These are phyloP conservation scores for Oligia latruncula DNA, from an alignment of 2,888 invertebrate species.

Conservation along the genomic window DNA sequence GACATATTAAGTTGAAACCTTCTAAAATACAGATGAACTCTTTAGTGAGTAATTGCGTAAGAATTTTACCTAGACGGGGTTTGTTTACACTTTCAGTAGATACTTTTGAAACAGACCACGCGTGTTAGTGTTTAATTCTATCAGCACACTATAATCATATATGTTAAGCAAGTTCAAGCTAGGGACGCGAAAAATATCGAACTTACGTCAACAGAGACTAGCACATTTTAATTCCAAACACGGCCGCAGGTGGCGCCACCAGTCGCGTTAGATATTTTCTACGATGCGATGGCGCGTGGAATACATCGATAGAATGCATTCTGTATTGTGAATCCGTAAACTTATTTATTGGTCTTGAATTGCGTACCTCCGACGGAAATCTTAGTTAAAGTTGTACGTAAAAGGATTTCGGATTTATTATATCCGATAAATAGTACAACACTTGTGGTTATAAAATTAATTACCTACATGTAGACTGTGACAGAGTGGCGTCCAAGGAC, in stretches of 20 bases:
- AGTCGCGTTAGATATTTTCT: conserved; percentile 1
- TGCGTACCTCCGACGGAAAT: background rate
- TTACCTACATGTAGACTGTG: background rate
- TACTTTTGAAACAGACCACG: background rate
- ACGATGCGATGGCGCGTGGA: conserved; percentile 6
- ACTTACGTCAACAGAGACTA: background rate
- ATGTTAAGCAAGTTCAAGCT: background rate
- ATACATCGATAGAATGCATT: conserved; percentile 10
- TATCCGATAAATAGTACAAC: background rate
- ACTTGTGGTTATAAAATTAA: background rate
- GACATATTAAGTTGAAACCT: background rate
- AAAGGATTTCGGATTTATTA: background rate
- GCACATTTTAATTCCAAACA: conserved; percentile 17
- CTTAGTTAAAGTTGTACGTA: background rate
- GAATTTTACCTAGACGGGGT: too few species aligned
- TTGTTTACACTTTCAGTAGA: background rate
- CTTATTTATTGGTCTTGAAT: conserved; percentile 1
- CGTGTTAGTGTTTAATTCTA: background rate
- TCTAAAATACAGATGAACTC: background rate
- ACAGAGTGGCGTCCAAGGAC: too few species aligned
- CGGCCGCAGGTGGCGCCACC: conserved; percentile 19
- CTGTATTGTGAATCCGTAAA: background rate
- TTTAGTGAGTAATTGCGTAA: too few species aligned
- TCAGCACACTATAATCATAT: background rate
- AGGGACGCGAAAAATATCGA: too few species aligned